phyloP scores from a whole-genome alignment of 1,140 invertebrate species.

The Aleiodes sp. region DNA sequence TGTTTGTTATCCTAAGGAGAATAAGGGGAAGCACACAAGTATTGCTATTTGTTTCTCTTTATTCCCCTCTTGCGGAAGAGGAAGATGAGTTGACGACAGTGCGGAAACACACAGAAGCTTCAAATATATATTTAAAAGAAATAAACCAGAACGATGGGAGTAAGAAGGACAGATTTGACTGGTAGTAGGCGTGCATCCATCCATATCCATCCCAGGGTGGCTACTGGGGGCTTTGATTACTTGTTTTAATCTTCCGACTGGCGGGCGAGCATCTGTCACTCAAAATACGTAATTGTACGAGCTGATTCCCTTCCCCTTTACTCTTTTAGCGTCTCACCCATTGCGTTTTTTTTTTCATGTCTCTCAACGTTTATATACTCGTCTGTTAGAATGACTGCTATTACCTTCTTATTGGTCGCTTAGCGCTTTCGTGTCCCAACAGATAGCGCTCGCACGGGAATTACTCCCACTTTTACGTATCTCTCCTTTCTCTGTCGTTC shows the following conservation, averaged over 20 bases:
- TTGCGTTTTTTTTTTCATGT: conserved; percentile 1
- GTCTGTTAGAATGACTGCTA: conserved; percentile 30
- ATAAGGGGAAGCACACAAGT: too few relatives aligned
- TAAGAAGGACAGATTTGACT: background rate
- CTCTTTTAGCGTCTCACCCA: conserved; percentile 15
- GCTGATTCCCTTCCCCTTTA: background rate
- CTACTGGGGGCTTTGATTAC: conserved; percentile 65
- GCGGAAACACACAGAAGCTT: background rate
- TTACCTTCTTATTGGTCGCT: conserved; percentile 46
- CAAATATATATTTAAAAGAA: background rate
- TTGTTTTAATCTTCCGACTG: conserved; percentile 68
- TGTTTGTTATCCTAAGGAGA: too few relatives aligned
- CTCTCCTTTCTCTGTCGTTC: background rate
- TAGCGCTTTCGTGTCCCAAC: conserved; percentile 26
- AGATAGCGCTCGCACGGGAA: conserved; percentile 17
- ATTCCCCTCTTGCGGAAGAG: too few relatives aligned
- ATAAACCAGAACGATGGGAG: background rate
- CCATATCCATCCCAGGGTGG: conserved; percentile 52
- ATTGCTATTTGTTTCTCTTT: too few relatives aligned
- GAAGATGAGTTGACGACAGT: conserved; percentile 5
- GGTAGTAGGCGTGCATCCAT: conserved; percentile 48
- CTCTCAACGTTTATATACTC: background rate
- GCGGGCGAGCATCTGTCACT: conserved; percentile 67
- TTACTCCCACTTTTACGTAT: background rate
- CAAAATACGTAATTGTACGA: conserved; percentile 64